Evolutionary conservation across 2,113 vertebrate species (phyloP).

Genomic region (Pseudorasbora parva): DNA sequence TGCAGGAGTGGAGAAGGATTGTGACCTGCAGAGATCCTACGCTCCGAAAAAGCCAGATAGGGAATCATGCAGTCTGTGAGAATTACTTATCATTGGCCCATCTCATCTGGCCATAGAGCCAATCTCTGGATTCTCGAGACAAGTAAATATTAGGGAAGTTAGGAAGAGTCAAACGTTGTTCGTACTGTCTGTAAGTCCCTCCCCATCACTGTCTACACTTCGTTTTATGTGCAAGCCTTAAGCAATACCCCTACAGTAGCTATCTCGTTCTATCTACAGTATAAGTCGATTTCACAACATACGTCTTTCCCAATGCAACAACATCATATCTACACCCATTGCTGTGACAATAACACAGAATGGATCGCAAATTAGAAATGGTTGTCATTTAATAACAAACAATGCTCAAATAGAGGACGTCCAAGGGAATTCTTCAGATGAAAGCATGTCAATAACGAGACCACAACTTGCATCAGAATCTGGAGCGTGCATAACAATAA

Average conservation of each 20-base stretch:
- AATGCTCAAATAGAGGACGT: conserved; percentile 41
- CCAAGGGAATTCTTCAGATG: conserved; percentile 60
- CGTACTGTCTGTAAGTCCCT: neutral
- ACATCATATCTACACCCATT: conserved; percentile 54
- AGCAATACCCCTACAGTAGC: neutral
- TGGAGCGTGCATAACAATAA: conserved; percentile 53
- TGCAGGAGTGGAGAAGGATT: conserved; percentile 28
- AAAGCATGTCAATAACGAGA: conserved; percentile 72
- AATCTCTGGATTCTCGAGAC: neutral
- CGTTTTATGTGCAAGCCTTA: neutral
- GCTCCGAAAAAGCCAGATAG: conserved; percentile 42
- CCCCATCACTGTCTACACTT: neutral
- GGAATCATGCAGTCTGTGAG: conserved; percentile 34
- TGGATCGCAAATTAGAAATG: conserved; percentile 60
- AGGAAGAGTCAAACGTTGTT: neutral
- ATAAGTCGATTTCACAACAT: neutral
- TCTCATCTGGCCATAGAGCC: neutral
- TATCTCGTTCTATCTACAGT: neutral
- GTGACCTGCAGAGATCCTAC: conserved; percentile 38
- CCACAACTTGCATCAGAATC: conserved; percentile 65
- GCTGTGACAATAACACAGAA: conserved; percentile 64
- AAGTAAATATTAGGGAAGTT: neutral
- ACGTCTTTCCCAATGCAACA: neutral
- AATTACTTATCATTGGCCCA: conserved; percentile 7
- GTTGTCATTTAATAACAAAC: conserved; percentile 58